These are phyloP conservation scores for Peribatodes rhomboidaria DNA, from an alignment of 2,888 invertebrate species.

Conservation along the genomic window DNA sequence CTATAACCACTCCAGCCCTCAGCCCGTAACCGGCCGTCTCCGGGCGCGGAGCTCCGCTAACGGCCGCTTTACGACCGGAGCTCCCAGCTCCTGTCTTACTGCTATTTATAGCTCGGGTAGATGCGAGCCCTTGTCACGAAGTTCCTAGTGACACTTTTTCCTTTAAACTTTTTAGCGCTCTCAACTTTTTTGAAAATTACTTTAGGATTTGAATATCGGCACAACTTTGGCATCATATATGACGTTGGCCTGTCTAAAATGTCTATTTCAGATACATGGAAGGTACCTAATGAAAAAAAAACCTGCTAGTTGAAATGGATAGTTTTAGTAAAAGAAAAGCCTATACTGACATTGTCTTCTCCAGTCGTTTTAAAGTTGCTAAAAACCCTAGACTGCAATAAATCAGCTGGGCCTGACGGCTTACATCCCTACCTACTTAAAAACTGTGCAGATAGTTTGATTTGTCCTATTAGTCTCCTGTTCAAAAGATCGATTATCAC, in stretches of 20 bases:
- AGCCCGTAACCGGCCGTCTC: neutral
- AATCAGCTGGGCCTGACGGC: no score
- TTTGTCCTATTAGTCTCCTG: no score
- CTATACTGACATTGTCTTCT: no score
- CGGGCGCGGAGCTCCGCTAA: slow-evolving; percentile 1
- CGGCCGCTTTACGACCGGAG: slow-evolving; percentile 3
- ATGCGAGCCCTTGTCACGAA: slow-evolving; percentile 1
- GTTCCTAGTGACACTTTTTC: neutral
- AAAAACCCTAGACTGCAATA: no score
- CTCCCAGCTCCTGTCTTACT: slow-evolving; percentile 4
- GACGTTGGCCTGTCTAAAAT: neutral
- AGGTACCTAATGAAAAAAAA: no score
- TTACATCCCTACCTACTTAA: no score
- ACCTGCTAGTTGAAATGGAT: no score
- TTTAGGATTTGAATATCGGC: neutral
- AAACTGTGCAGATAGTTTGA: no score
- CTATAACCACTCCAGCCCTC: neutral
- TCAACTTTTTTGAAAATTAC: neutral
- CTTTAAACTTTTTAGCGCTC: neutral
- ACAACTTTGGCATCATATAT: neutral
- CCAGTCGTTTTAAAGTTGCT: no score
- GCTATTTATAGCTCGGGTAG: slow-evolving; percentile 19
- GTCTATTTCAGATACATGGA: neutral
- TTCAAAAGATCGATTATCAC: no score
- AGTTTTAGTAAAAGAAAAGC: no score